phyloP scores from a whole-genome alignment of 2,888 invertebrate species.

The Cheiracanthium punctorium region DNA sequence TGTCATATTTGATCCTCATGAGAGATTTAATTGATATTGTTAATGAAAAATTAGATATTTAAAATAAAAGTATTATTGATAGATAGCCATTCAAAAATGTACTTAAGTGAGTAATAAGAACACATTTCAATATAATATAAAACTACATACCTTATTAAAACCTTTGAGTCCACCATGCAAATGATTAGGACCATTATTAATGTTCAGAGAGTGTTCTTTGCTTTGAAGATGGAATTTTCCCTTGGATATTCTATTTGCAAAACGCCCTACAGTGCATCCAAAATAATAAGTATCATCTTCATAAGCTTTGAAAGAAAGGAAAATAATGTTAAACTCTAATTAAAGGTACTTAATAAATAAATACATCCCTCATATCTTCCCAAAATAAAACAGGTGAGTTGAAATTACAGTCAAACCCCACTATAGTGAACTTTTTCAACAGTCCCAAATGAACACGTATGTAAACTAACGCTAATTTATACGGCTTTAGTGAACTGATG shows the following conservation, averaged over 20 bases:
- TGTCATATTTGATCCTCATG: conserved; percentile 85
- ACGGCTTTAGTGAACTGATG: no score
- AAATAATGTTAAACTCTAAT: not conserved
- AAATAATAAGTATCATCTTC: conserved; percentile 82
- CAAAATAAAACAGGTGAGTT: no score
- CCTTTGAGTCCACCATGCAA: conserved; percentile 90
- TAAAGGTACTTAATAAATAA: no score
- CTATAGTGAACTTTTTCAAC: no score
- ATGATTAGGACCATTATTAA: conserved; percentile 83
- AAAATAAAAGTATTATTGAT: no score
- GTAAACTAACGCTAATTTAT: no score
- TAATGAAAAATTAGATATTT: no score
- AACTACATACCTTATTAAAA: conserved; percentile 81
- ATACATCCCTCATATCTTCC: no score
- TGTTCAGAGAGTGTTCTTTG: conserved; percentile 82
- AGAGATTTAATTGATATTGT: not conserved
- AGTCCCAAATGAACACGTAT: no score
- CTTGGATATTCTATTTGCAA: conserved; percentile 87
- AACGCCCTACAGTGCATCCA: conserved; percentile 90
- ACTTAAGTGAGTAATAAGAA: no score
- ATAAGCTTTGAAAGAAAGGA: conserved; percentile 73
- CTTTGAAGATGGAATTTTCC: conserved; percentile 84
- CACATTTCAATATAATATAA: not conserved
- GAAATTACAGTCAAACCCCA: no score
- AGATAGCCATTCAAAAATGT: no score